A percentile compares a stretch with the other conserved stretches of the same genome.
Conservation (phyloP, 2,113 vertebrate species). For the Rynchops niger region DNA sequence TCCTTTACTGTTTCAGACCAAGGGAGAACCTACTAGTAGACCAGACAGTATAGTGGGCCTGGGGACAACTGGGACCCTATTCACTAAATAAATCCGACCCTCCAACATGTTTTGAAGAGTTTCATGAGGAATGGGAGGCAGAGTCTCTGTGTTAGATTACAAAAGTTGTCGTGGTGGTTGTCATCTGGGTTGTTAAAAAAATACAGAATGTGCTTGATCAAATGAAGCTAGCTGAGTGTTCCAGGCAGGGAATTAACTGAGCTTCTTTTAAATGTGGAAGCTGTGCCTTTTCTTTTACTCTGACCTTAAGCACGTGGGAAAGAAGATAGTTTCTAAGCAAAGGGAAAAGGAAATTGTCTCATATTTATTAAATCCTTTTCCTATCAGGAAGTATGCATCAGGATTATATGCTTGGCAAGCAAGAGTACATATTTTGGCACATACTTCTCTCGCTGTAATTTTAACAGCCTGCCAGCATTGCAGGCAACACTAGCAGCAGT, state of each 20-base stretch:
- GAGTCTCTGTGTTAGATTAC: neutral
- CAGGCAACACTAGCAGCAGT: constrained; percentile 28
- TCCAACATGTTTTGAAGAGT: neutral
- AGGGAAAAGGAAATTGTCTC: constrained; percentile 58
- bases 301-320: constrained; percentile 32
- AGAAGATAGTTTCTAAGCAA: constrained; percentile 25
- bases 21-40: neutral
- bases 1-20: neutral
- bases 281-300: neutral
- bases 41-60: neutral
- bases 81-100: neutral
- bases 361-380: constrained; percentile 63
- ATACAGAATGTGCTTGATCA: neutral
- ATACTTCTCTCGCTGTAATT: constrained; percentile 20
- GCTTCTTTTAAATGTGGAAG: neutral
- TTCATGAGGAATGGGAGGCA: neutral
- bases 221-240: neutral
- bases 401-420: constrained; percentile 59
- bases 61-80: neutral
- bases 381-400: constrained; percentile 59
- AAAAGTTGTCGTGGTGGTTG: neutral
- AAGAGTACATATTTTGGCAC: constrained; percentile 51
- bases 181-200: neutral
- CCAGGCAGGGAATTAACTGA: neutral
- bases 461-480: constrained; percentile 32